Evolutionary conservation across 2,888 invertebrate species (phyloP), one percentile per base, ranked within the genome.

Genomic region (Idaea straminata): DNA sequence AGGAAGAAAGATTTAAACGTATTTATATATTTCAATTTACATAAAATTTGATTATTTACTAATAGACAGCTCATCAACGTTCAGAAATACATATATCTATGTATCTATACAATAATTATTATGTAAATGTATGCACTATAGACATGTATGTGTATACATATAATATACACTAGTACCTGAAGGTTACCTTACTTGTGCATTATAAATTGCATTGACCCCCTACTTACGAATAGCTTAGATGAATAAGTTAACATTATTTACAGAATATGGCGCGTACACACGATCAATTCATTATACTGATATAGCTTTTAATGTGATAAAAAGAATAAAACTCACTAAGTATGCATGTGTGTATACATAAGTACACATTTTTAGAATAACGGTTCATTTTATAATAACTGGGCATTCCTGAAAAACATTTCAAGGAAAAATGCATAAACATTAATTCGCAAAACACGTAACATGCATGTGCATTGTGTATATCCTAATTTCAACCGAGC

Each of bases 201-300:
- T 13, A 13, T 47, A 47, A 47, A 47, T 47, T 47, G 47, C 47
- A 61, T 25, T 34, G 25, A 34, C 25, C 47, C 47, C 47, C 47
- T 47, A 47, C 47, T 47, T 13, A 47, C 47, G 47, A 47, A 13
- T 47, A 47, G 10, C 13, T 47, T 47, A 47, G 47, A 47, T 10
- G 10, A 47, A 47, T 47, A 47, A 47, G 10, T 47, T 59, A 63
- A 61, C 63, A 62, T 35, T 66, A 63, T 64, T 61, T 63, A 47
- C 47, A 47, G 47, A 10, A 7, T 47, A 47, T 47, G 47, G 47
- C 47, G 47, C 4, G 10, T 47, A 47, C 47, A 47, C 47, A 47
- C 47, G 47, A 47, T 47, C 47, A 47, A 47, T 10, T 13, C 13
- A 13, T 47, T 4, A 25, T 25, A 25, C 25, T 25, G 1, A 25